Conservation (phyloP, 2,113 vertebrate species). For the Apteryx mantelli region DNA sequence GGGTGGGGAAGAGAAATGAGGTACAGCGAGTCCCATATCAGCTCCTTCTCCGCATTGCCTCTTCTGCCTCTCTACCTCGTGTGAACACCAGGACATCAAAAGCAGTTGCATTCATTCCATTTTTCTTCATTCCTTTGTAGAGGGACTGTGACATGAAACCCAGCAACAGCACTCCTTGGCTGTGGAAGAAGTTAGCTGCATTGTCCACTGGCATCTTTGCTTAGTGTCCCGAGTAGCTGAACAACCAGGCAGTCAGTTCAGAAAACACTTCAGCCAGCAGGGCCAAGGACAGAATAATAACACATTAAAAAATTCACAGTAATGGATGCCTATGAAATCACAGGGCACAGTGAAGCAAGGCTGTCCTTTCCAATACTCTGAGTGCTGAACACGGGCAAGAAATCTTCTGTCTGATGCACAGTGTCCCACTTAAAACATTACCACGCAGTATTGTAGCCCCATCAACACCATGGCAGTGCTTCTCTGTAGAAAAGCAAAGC, state of each 20-base stretch:
- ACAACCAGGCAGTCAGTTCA: neutral
- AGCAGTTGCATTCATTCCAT: accelerated
- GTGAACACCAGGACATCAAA: neutral
- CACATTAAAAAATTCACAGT: neutral
- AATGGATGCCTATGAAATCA: neutral
- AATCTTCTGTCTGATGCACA: neutral
- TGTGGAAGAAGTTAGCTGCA: neutral
- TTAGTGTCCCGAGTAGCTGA: neutral
- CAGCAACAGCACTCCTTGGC: neutral
- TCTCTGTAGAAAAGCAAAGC: neutral
- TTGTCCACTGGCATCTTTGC: neutral
- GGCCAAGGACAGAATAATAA: neutral
- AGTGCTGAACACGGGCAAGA: neutral
- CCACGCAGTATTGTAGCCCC: neutral
- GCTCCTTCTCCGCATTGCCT: neutral
- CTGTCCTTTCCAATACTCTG: neutral
- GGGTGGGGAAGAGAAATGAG: neutral
- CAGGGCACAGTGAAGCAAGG: neutral
- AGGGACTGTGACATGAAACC: neutral
- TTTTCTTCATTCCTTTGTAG: neutral
- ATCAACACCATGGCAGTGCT: neutral
- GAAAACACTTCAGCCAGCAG: neutral
- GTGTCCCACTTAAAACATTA: neutral
- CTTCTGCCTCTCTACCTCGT: too few species aligned
- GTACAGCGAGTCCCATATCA: neutral